Evolutionary conservation across 2,888 invertebrate species (phyloP), one percentile per base, ranked within the genome.

Genomic region (Tinea pellionella): DNA sequence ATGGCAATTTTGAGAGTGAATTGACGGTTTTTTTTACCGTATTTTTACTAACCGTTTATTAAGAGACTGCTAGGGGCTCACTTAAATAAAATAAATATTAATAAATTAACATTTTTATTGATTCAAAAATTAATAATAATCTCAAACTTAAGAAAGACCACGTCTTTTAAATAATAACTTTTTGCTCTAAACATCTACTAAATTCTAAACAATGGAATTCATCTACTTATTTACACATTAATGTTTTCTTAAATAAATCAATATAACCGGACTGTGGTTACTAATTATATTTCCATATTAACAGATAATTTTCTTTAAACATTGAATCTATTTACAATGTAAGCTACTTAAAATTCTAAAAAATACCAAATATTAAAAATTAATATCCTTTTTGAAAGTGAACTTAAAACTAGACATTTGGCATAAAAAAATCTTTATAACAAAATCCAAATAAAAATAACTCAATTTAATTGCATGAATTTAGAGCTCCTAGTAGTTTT

Each of bases 161-260:
- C n/a, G 47, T 47, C 47, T 47, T 47, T 47, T 13, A 55, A 42
- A 42, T 51, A 24, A 41, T 56, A 55, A 15, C n/a, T 42, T 32
- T 42, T 24, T 19, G 15, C n/a, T 16, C 8, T 60, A 55, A 60
- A 47, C 8, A 47, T 47, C 47, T 47, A 47, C 47, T 47, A 53
- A 56, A 58, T 37, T 18, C 47, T 47, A 41, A 41, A 18, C 15
- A 57, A 6, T 57, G 32, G 41, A 58, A 58, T 41, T 57, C 7
- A 24, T 24, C 24, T 57, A 57, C 53, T 16, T 16, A 55, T 55
- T 47, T 47, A 57, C 12, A 37, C 9, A n/a, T n/a, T 32, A 37
- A 41, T 58, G 15, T 58, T 9, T 37, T 9, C 9, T 37, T 6
- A 37, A 37, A 6, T 6, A 37, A 37, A 37, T 6, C 37, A 24